Percentiles rank a stretch among this genome's conserved stretches.
Conservation (phyloP, 2,888 invertebrate genomes). For the Pachydiplax longipennis region DNA sequence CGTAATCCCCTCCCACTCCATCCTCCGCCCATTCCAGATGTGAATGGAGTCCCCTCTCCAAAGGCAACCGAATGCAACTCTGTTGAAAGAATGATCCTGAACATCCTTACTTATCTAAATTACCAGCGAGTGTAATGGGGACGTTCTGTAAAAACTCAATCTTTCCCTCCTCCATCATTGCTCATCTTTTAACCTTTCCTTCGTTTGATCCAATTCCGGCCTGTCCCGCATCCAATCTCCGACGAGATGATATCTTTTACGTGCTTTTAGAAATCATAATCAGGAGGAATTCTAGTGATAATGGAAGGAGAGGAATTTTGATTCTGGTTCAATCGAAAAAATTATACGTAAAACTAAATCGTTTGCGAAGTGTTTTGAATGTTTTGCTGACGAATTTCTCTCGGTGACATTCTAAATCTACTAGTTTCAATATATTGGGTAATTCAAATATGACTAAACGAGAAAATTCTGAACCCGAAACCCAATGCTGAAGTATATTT, state of each 20-base stretch:
- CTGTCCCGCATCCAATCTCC: constrained; percentile 46
- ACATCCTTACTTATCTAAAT: constrained; percentile 43
- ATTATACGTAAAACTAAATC: too few relatives aligned
- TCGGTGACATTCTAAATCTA: too few relatives aligned
- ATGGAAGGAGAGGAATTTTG: neutral
- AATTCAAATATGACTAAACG: too few relatives aligned
- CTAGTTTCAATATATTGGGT: too few relatives aligned
- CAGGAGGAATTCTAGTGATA: neutral
- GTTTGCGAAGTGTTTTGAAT: too few relatives aligned
- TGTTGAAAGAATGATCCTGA: constrained; percentile 7
- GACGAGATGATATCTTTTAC: neutral
- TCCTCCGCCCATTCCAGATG: neutral
- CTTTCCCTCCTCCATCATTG: constrained; percentile 51
- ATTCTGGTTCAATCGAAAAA: neutral
- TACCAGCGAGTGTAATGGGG: constrained; percentile 13
- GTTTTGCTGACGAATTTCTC: too few relatives aligned
- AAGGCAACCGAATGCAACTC: constrained; percentile 10
- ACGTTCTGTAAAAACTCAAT: constrained; percentile 45
- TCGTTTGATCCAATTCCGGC: constrained; percentile 47
- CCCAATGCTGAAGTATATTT: too few relatives aligned
- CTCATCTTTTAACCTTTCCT: constrained; percentile 47
- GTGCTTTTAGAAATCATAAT: neutral
- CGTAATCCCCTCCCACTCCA: constrained; percentile 19
- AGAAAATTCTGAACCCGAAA: too few relatives aligned
- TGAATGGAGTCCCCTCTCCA: neutral